These are phyloP conservation scores for Oasisia sp. DNA, from an alignment of 2,888 invertebrate species.

Conservation along the genomic window DNA sequence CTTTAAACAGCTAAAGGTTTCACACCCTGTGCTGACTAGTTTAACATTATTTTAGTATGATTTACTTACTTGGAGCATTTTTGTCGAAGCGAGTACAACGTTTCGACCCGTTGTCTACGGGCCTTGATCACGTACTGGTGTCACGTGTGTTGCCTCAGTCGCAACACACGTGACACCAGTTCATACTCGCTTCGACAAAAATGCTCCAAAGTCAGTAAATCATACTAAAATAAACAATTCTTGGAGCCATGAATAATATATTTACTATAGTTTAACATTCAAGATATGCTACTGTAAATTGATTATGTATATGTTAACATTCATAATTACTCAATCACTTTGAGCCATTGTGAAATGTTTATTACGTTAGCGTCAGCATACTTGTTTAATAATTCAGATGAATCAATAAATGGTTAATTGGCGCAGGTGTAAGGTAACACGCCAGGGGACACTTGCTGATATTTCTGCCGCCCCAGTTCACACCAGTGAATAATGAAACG, in stretches of 20 bases:
- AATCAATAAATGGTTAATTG: background rate
- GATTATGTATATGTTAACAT: background rate
- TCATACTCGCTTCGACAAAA: too few species aligned
- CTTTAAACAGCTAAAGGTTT: background rate
- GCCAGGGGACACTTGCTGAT: background rate
- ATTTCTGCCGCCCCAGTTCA: background rate
- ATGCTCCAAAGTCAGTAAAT: too few species aligned
- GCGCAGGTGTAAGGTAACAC: background rate
- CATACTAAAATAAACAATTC: too few species aligned
- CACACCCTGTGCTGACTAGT: background rate
- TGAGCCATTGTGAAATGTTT: background rate
- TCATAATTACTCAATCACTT: background rate
- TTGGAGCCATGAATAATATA: too few species aligned
- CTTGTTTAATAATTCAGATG: slow-evolving; percentile 11
- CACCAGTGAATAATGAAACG: background rate
- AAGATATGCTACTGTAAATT: background rate
- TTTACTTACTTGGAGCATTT: too few species aligned
- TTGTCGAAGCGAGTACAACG: too few species aligned
- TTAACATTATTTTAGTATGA: too few species aligned
- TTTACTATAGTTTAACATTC: background rate
- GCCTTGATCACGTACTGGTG: too few species aligned
- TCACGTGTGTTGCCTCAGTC: too few species aligned
- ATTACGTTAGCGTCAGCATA: background rate
- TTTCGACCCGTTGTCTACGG: too few species aligned
- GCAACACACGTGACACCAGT: too few species aligned